Base-by-base conservation (phyloP, 2,113 vertebrate species). In the Psophia crepitans region DNA sequence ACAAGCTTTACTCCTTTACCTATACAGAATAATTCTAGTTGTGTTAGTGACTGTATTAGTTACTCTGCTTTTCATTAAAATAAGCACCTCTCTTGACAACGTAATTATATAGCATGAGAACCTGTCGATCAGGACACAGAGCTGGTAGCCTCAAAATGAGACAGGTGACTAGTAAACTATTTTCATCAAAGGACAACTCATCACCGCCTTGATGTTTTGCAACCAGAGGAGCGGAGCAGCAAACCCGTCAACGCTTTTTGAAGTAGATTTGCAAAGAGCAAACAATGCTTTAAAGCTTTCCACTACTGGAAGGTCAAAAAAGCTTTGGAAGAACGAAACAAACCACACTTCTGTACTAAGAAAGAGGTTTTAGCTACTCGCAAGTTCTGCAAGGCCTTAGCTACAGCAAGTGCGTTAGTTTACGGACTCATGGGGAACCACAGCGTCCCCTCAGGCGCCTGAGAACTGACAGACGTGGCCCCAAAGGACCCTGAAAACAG, bases 351-450 rank as follows among this genome's bases (percentile, higher is more conserved):
- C 46, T 35, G 11, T 1, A 22, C 6, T 8, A 49, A 58, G 37
- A 64, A 83, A 58, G 0, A 1, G 68, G 63, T 12, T 83, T 49
- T 22, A 71, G 83, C 24, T 35, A 4, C 49, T 21, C 33, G 48
- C 11, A 76, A 22, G 44, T 32, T 19, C 78, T 46, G 60, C 32
- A 21, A 44, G 26, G 17, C 9, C 27, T 22, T 6, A 2, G 27
- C 39, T 51, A 4, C 1, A 69, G 69, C 2, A 3, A 26, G 24
- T 5, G 53, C 69, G 32, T 12, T 30, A 20, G 30, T 32, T 19
- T 1, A 9, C 0, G 41, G 39, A 14, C 28, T 48, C 60, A 3
- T 30, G 14, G 43, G 76, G 64, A 27, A 80, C 19, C 1, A 0
- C 26, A 80, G 54, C 60, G 24, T 51, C 14, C 73, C 78, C 60